These are phyloP conservation scores for Neria commutata DNA, from an alignment of 2,888 invertebrate species.

Conservation along the genomic window DNA sequence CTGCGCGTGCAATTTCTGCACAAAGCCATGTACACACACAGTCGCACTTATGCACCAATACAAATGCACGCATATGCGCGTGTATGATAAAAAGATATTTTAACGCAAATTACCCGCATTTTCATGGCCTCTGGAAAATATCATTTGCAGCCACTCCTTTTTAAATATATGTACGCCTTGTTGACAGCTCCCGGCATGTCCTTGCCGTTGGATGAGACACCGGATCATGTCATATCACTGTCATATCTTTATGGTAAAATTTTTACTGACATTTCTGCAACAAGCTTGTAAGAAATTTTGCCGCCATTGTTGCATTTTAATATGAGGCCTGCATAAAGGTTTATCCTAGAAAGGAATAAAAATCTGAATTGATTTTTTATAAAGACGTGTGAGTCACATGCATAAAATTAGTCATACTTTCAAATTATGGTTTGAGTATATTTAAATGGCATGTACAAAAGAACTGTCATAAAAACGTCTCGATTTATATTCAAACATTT, in stretches of 20 bases:
- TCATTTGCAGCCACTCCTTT: constrained; percentile 21
- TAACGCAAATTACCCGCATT: constrained; percentile 50
- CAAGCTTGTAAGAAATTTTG: too few species aligned
- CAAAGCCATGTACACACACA: neutral
- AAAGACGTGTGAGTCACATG: too few species aligned
- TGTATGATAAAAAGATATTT: constrained; percentile 20
- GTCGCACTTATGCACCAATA: neutral
- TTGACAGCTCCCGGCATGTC: neutral
- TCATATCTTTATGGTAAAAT: constrained; percentile 37
- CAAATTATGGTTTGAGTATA: too few species aligned
- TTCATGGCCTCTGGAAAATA: neutral
- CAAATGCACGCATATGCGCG: neutral
- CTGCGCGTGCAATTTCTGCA: neutral
- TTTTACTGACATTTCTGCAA: neutral
- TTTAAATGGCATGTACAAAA: too few species aligned
- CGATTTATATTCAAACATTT: too few species aligned
- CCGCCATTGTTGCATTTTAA: too few species aligned
- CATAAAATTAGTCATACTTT: too few species aligned
- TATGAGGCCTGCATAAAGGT: too few species aligned
- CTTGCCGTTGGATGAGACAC: constrained; percentile 4
- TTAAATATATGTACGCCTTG: constrained; percentile 44
- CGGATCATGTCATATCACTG: constrained; percentile 47
- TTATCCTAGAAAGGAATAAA: too few species aligned
- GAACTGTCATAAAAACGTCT: too few species aligned
- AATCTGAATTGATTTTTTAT: too few species aligned